phyloP scores from a whole-genome alignment of 2,797 vertebrate species.

The Meriones psammophilus region DNA sequence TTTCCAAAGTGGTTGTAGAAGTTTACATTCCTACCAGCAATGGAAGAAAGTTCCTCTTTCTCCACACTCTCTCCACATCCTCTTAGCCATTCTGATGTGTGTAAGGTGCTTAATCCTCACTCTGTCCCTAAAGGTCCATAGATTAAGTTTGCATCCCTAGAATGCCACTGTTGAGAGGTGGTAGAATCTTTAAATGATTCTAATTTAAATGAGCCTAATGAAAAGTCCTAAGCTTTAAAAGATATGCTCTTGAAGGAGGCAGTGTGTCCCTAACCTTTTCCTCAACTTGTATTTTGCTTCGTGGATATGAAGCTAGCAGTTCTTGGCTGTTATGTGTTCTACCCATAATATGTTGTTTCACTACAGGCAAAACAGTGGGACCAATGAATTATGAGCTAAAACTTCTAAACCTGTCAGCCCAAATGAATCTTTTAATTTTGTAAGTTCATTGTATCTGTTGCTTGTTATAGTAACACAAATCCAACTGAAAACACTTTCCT shows the following conservation, averaged over 20 bases:
- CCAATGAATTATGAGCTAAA: neutral
- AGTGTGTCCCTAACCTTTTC: too few relatives aligned
- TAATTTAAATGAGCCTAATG: too few relatives aligned
- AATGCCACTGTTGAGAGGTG: neutral
- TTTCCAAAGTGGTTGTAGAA: too few relatives aligned
- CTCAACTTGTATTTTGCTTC: neutral
- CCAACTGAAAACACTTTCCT: neutral
- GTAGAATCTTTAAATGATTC: neutral
- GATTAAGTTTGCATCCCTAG: neutral
- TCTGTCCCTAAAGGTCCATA: too few relatives aligned
- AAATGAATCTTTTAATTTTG: neutral
- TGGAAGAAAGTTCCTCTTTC: too few relatives aligned
- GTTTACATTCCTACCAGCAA: too few relatives aligned
- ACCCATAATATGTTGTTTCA: neutral
- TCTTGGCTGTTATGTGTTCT: neutral
- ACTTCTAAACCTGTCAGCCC: neutral
- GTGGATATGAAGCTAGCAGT: neutral
- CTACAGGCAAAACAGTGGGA: neutral
- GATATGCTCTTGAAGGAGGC: neutral
- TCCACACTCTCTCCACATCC: too few relatives aligned
- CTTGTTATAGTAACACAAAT: neutral
- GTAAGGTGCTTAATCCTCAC: too few relatives aligned
- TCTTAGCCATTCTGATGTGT: too few relatives aligned
- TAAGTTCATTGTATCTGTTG: neutral
- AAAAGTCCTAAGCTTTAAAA: neutral